Evolutionary conservation across 2,797 vertebrate species (phyloP).

Genomic region (Astyanax mexicanus): DNA sequence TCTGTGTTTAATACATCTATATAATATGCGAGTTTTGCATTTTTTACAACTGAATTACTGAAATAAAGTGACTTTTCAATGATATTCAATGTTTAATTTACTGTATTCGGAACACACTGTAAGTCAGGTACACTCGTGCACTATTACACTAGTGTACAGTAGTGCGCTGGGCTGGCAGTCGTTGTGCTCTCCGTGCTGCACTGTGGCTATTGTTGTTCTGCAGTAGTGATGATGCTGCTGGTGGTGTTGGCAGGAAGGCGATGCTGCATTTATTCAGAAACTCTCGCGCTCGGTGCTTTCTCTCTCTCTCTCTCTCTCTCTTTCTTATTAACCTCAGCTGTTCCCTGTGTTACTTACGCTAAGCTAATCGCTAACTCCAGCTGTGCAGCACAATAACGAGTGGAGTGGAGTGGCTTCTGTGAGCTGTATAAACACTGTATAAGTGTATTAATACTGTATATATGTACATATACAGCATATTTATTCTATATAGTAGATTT

Average conservation of each 20-base stretch:
- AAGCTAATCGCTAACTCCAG: slow-evolving; percentile 12
- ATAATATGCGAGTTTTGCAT: too few species aligned
- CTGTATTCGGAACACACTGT: too few species aligned
- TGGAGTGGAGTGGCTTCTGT: not conserved
- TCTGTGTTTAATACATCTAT: too few species aligned
- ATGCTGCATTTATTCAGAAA: slow-evolving; percentile 37
- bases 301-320: too few species aligned
- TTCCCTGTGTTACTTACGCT: too few species aligned
- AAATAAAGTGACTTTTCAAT: too few species aligned
- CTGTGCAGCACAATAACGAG: not conserved
- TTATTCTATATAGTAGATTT: too few species aligned
- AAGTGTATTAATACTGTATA: too few species aligned
- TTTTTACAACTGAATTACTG: too few species aligned
- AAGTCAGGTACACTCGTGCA: not conserved
- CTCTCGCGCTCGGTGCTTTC: too few species aligned
- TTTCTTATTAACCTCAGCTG: slow-evolving; percentile 8
- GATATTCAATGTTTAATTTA: too few species aligned
- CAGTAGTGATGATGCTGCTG: slow-evolving; percentile 31
- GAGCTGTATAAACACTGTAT: not conserved
- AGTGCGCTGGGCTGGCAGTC: not conserved
- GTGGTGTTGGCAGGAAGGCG: slow-evolving; percentile 41
- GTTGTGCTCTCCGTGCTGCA: slow-evolving; percentile 37
- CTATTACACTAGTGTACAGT: too few species aligned
- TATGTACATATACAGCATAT: not conserved
- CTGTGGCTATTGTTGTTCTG: slow-evolving; percentile 31